Percentiles rank a stretch among this genome's conserved stretches.
phyloP scores from a whole-genome alignment of 2,113 vertebrate species.

The Asarcornis scutulata region DNA sequence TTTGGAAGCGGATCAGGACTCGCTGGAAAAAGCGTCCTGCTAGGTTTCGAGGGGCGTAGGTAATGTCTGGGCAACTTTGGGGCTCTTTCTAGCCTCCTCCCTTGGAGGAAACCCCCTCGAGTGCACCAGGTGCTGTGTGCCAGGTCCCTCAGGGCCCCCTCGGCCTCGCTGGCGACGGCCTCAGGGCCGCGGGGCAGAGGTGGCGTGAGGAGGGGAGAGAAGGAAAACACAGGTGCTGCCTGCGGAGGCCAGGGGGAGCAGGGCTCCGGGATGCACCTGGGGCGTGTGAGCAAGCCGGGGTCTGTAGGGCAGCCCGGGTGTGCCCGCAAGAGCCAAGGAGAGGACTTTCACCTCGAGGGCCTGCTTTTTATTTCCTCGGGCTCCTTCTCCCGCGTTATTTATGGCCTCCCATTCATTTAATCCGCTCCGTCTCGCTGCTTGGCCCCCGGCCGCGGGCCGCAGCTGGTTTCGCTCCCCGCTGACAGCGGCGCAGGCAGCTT shows the following conservation, averaged over 20 bases:
- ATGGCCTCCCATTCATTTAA: neutral
- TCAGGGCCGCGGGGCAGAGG: neutral
- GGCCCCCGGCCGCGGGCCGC: slow-evolving; percentile 7
- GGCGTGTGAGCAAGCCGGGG: neutral
- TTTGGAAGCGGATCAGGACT: slow-evolving; percentile 3
- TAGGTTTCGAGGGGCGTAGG: neutral
- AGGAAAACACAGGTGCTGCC: slow-evolving; percentile 65
- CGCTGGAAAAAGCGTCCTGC: neutral
- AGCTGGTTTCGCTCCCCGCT: slow-evolving; percentile 6
- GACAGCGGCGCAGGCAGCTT: neutral
- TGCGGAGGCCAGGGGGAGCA: rapidly evolving
- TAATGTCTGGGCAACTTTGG: neutral
- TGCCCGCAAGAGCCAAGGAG: neutral
- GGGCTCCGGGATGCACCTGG: neutral
- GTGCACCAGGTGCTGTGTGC: neutral
- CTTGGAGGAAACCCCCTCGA: neutral
- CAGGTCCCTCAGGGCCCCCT: rapidly evolving
- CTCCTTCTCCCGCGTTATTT: neutral
- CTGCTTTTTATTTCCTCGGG: neutral
- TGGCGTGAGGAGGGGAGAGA: neutral
- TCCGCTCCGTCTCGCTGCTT: neutral
- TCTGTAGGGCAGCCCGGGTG: neutral
- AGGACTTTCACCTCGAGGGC: neutral
- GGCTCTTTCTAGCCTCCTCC: neutral
- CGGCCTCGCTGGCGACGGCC: neutral